phyloP scores from a whole-genome alignment of 1,140 invertebrate species.

The Bacillus rossius region DNA sequence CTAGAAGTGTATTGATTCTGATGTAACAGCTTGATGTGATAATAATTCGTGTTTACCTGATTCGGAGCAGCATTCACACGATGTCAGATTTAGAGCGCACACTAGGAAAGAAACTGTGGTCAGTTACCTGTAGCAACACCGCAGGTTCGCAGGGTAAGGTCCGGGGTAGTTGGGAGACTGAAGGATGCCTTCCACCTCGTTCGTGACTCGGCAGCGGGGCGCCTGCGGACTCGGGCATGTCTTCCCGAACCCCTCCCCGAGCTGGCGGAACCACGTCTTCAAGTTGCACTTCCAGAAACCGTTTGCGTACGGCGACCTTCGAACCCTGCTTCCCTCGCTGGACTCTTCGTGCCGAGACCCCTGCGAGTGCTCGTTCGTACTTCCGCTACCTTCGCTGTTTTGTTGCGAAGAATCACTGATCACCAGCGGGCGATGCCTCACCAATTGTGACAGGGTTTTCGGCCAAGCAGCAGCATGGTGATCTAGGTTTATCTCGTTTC shows the following conservation, averaged over 20 bases:
- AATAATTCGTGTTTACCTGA: too few relatives aligned
- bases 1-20: too few relatives aligned
- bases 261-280: not conserved
- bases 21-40: too few relatives aligned
- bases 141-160: not conserved
- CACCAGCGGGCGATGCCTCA: too few relatives aligned
- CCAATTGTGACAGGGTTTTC: too few relatives aligned
- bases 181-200: not conserved
- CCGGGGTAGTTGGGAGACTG: not conserved
- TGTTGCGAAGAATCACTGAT: too few relatives aligned
- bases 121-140: not conserved
- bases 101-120: too few relatives aligned
- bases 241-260: not conserved
- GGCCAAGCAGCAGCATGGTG: constrained; percentile 5
- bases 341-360: constrained; percentile 2
- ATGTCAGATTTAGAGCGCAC: too few relatives aligned
- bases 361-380: too few relatives aligned
- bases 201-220: not conserved
- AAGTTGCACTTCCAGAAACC: not conserved
- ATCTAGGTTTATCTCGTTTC: constrained; percentile 23
- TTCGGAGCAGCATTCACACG: too few relatives aligned
- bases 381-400: too few relatives aligned
- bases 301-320: not conserved
- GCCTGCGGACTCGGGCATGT: not conserved
- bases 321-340: not conserved